Conservation (phyloP, 2,113 vertebrate species). For the Xenopus tropicalis region UCB_Xtro_10.0 CM004449.2:105785001-105785500, state of each 20-base stretch:
- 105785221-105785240: conserved; percentile 18
- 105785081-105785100: conserved; percentile 9
- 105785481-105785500: not conserved
- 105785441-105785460: not conserved
- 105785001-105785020: conserved; percentile 8
- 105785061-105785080: conserved; percentile 1
- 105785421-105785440: not conserved
- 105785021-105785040: conserved; percentile 9
- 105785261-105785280: conserved; percentile 11
- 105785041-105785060: conserved; percentile 9
- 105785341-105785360: conserved; percentile 2
- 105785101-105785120: conserved; percentile 2
- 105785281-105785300: conserved; percentile 29
- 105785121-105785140: not conserved
- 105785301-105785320: not conserved
- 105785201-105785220: conserved; percentile 19
- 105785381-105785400: not conserved
- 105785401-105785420: not conserved
- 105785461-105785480: not conserved
- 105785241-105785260: conserved; percentile 17
- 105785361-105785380: conserved; percentile 1
- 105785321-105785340: conserved; percentile 19
- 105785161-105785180: conserved; percentile 11
- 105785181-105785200: conserved; percentile 27
- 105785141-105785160: not conserved